Evolutionary conservation across 2,797 vertebrate species (phyloP).

Genomic region (Furcifer pardalis): DNA sequence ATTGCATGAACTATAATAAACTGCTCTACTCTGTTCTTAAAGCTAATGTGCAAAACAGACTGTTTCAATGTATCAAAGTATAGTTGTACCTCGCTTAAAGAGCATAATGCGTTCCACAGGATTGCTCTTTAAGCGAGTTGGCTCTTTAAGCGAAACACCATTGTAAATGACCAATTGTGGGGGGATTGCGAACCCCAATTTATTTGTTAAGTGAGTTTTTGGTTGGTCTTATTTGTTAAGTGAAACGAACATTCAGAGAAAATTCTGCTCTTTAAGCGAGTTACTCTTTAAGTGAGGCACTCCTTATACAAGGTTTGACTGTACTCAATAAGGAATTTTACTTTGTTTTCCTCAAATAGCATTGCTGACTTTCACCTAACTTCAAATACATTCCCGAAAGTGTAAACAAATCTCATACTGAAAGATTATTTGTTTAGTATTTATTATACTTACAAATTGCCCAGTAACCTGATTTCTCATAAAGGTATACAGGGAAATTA

Average conservation of each 20-base stretch:
- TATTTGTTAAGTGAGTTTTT: no score
- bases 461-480: not conserved
- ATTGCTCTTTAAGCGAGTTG: no score
- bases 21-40: not conserved
- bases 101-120: no score
- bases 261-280: no score
- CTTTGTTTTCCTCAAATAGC: not conserved
- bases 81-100: no score
- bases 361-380: not conserved
- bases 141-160: no score
- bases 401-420: not conserved
- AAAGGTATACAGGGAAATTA: not conserved
- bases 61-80: conserved; percentile 4
- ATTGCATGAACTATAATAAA: not conserved
- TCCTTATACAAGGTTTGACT: no score
- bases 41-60: conserved; percentile 1
- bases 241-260: no score
- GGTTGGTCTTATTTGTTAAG: no score
- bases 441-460: not conserved
- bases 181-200: no score
- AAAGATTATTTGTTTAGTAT: not conserved
- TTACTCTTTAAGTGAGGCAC: no score
- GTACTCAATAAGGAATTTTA: not conserved
- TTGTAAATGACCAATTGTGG: no score
- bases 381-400: not conserved